Conservation (phyloP, 2,888 invertebrate species). For the Spisula solida region DNA sequence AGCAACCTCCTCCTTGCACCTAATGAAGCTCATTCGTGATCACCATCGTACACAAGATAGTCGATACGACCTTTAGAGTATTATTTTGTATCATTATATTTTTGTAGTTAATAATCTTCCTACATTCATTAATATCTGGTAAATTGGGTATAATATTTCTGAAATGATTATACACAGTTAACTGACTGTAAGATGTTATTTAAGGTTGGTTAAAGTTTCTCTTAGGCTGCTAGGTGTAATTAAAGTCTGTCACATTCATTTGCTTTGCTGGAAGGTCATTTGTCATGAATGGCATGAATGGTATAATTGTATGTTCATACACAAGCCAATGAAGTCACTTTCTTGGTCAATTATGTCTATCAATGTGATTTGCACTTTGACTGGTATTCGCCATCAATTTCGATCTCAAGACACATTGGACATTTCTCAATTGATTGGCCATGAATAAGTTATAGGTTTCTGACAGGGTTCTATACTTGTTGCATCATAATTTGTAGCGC, state of each 20-base stretch:
- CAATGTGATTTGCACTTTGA: slow-evolving; percentile 21
- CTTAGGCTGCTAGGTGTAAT: background rate
- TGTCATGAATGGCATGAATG: slow-evolving; percentile 7
- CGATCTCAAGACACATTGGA: background rate
- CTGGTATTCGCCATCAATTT: slow-evolving; percentile 23
- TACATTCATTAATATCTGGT: too few relatives aligned
- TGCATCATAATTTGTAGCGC: slow-evolving; percentile 22
- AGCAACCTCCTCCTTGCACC: too few relatives aligned
- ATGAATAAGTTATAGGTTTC: slow-evolving; percentile 24
- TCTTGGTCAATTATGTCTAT: slow-evolving; percentile 15
- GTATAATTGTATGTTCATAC: background rate
- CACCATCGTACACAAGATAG: too few relatives aligned
- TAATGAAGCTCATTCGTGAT: too few relatives aligned
- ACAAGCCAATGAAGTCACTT: slow-evolving; percentile 15
- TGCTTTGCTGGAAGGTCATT: background rate
- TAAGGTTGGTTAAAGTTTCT: slow-evolving; percentile 11
- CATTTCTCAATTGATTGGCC: slow-evolving; percentile 26
- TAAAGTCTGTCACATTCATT: background rate
- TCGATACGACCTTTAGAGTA: too few relatives aligned
- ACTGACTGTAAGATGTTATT: background rate
- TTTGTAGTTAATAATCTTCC: too few relatives aligned
- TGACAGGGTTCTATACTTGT: background rate
- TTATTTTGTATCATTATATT: too few relatives aligned
- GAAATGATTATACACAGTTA: background rate
- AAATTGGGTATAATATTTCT: too few relatives aligned